These are phyloP conservation scores for Zaprionus capensis DNA, from an alignment of 1,140 invertebrate species.

Conservation along the genomic window DNA sequence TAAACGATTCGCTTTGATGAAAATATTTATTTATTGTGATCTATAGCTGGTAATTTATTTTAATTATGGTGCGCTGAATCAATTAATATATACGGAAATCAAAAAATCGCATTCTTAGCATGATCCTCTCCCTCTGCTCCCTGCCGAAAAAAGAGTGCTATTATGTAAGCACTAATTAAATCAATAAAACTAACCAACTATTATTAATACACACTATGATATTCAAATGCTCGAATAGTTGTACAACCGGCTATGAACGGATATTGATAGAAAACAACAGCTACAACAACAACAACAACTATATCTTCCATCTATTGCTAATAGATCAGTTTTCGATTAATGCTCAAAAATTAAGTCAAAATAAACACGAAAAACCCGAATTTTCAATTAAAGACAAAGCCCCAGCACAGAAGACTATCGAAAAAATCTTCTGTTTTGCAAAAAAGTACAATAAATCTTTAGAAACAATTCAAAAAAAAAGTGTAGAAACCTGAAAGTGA, in stretches of 20 bases:
- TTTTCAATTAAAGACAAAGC: conserved; percentile 78
- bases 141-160: conserved; percentile 29
- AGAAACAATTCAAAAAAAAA: conserved; percentile 56
- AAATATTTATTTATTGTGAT: conserved; percentile 52
- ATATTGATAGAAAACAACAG: conserved; percentile 6
- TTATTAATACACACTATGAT: conserved; percentile 43
- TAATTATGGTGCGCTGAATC: conserved; percentile 58
- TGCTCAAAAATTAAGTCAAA: conserved; percentile 72
- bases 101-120: conserved; percentile 38
- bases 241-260: conserved; percentile 33
- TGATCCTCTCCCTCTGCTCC: background rate
- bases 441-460: conserved; percentile 62
- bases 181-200: conserved; percentile 69
- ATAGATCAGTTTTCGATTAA: conserved; percentile 72
- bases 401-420: conserved; percentile 35
- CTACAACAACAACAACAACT: conserved; percentile 39
- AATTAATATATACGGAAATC: conserved; percentile 68
- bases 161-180: conserved; percentile 75
- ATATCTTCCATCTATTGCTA: conserved; percentile 53
- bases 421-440: conserved; percentile 50
- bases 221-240: conserved; percentile 47
- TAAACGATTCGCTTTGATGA: conserved; percentile 48
- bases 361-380: conserved; percentile 80
- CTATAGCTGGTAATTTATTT: conserved; percentile 61
- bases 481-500: conserved; percentile 68